Base-by-base conservation (phyloP, 2,113 vertebrate species). In the Euleptes europaea region DNA sequence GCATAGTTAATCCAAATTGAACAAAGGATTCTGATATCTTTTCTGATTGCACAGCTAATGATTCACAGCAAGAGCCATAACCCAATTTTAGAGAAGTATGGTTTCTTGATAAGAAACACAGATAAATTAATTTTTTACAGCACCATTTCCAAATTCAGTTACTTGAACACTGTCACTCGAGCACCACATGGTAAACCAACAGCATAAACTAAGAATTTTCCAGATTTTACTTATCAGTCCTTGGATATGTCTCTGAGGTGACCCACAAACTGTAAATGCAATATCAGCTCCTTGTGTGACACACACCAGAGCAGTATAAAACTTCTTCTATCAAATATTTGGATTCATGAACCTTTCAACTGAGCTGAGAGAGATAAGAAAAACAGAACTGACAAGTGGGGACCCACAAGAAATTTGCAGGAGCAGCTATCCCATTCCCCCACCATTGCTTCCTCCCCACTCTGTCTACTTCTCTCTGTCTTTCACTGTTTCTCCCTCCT, bases 41-140 rank as follows among this genome's bases (percentile, higher is more conserved):
- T 89, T 89, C 84, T 77, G 84, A 42, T 78, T 79, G 4, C 78
- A 84, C 85, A 82, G 70, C 66, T 90, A 90, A 70, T 90, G 86
- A 90, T 80, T 89, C 84, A 84, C 35, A 72, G 21, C 19, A 60
- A 73, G 84, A 90, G 71, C 83, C 80, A 90, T 76, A 81, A 87
- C 85, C 78, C 86, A 87, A 23, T 90, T 90, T 67, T 67, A 88
- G 44, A 31, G 85, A 82, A 80, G 83, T 65, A 44, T 85, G 84
- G 23, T 88, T 84, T 84, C 83, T 75, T 87, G 84, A 88, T 80
- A 81, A 85, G 17, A 47, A 77, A 80, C 66, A 28, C 66, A 84
- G 84, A 82, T 75, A 91, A 91, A 88, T 51, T 81, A 11, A 75
- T 77, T 69, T 4, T 31, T 65, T 69, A n/a, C 73, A 86, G 49